These are phyloP conservation scores for Prionailurus viverrinus DNA, from an alignment of 2,113 vertebrate genomes.

Conservation along the genomic window DNA sequence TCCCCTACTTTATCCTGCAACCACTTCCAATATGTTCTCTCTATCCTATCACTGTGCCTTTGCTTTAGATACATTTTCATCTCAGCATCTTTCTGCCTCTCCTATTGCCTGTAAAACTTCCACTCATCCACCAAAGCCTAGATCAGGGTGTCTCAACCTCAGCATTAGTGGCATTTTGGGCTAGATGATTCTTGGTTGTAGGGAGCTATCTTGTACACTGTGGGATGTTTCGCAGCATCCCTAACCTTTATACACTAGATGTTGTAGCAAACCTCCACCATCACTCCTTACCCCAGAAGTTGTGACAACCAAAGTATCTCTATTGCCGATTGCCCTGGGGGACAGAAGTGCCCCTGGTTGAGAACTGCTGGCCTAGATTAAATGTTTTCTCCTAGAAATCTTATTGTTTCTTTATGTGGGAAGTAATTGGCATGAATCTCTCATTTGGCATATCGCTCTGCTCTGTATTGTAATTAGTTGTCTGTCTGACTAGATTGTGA, in stretches of 20 bases:
- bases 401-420: not conserved
- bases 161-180: constrained; percentile 3
- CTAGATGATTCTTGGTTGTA: constrained; percentile 20
- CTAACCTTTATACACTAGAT: not conserved
- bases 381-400: constrained; percentile 7
- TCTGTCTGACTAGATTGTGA: not conserved
- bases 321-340: not conserved
- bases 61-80: constrained; percentile 18
- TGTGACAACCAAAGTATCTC: constrained; percentile 21
- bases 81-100: not conserved
- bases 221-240: not conserved
- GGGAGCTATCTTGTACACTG: not conserved
- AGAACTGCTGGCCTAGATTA: constrained; percentile 39
- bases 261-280: not conserved
- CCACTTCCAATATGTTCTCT: not conserved
- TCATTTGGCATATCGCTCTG: not conserved
- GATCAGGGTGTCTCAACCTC: not conserved
- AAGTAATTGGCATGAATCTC: constrained; percentile 9
- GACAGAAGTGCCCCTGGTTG: not conserved
- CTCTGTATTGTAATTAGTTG: constrained; percentile 39
- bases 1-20: not conserved
- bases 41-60: not conserved
- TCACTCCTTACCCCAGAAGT: no score
- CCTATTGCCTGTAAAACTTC: constrained; percentile 44
- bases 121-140: not conserved